phyloP scores from a whole-genome alignment of 35 echinoderm and acorn worm genomes.

The Anneissia japonica region DNA sequence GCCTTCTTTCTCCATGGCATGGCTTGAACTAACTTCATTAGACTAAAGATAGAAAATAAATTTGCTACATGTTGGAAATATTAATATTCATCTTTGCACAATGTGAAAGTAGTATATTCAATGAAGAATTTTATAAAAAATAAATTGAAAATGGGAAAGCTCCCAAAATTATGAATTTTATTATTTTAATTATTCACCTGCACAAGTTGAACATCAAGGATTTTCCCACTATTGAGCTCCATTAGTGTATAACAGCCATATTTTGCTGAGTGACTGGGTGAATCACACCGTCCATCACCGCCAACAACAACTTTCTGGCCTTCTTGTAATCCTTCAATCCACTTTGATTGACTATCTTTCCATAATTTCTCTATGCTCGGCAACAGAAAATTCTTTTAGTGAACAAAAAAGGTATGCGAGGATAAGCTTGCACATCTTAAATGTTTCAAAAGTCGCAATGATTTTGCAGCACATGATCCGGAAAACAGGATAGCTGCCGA shows the following conservation, averaged over 20 bases:
- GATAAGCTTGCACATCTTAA: not conserved
- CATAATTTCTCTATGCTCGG: not conserved
- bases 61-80: not conserved
- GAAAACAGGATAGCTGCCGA: slow-evolving; percentile 57
- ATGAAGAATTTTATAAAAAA: no score
- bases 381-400: not conserved
- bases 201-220: slow-evolving; percentile 6
- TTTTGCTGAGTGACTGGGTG: slow-evolving; percentile 47
- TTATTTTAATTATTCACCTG: no score
- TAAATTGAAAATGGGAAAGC: no score
- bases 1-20: slow-evolving; percentile 36
- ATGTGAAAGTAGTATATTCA: no score
- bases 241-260: slow-evolving; percentile 49
- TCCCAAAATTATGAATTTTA: no score
- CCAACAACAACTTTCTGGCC: not conserved
- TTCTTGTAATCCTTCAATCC: not conserved
- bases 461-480: slow-evolving; percentile 36
- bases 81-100: not conserved
- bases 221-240: slow-evolving; percentile 18
- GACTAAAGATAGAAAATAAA: not conserved
- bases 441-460: not conserved
- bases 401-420: not conserved
- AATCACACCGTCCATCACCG: slow-evolving; percentile 41
- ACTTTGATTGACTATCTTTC: not conserved
- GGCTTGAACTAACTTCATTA: slow-evolving; percentile 29